Evolutionary conservation across 2,888 invertebrate species (phyloP), one percentile per base, ranked within the genome.

Genomic region (Ochropleura plecta): DNA sequence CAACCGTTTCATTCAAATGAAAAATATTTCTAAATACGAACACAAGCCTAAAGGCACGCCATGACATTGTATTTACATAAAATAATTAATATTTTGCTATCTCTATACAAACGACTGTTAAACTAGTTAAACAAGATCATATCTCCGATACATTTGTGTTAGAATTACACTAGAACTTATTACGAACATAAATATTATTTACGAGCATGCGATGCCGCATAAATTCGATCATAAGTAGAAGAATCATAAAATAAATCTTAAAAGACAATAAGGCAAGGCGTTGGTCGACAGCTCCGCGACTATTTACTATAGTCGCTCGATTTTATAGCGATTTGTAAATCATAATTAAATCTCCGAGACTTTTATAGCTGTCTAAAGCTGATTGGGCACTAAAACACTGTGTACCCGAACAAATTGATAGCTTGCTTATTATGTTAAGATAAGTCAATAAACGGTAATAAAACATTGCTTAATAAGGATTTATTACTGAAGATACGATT

Each of bases 231-330:
- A 82, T 88, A 91, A 90, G 86, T 86, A 83, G 79, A 84, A 48
- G 42, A 77, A 81, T 82, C 81, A 88, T 92, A 89, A 92, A 91
- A 93, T 92, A 93, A 92, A 92, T 92, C 90, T 86, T 77, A 71
- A 69, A 81, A 90, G 81, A 91, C 88, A 91, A 90, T 89, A 88
- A 88, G 87, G 84, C 76, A 78, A 89, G 88, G 88, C 89, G 87
- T 83, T 79, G 78, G 88, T 81, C 88, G 90, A 89, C 89, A 90
- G 87, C 81, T 69, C 70, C 64, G 77, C 82, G 85, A 88, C 87
- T 87, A 88, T 91, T 88, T 88, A 92, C 88, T 90, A 90, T 88
- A 79, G 80, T 60, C 68, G 78, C 76, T 84, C 85, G 81, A 88
- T 88, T 90, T 90, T 90, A 91, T 87, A 87, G 88, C 83, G 81